Conservation (phyloP, 1,140 invertebrate species). For the Drosophila paulistorum region DNA sequence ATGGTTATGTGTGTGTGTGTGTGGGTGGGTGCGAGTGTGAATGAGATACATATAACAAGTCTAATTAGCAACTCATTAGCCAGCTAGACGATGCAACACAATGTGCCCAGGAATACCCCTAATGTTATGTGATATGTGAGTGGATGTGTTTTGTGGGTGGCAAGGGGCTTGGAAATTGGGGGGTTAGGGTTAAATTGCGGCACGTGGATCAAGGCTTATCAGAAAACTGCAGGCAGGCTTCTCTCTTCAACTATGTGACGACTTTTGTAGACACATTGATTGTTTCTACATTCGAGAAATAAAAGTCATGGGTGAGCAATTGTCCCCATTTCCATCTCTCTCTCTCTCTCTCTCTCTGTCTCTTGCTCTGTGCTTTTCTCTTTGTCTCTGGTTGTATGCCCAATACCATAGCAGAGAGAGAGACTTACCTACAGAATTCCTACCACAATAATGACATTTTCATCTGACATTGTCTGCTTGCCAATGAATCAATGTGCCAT, state of each 20-base stretch:
- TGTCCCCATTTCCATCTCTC: slow-evolving; percentile 4
- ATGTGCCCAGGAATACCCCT: slow-evolving; percentile 27
- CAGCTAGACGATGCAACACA: slow-evolving; percentile 59
- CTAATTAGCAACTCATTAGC: slow-evolving; percentile 77
- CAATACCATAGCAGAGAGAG: background rate
- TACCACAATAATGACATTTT: slow-evolving; percentile 62
- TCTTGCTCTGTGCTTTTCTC: background rate
- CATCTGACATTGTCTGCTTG: slow-evolving; percentile 50
- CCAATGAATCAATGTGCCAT: slow-evolving; percentile 63
- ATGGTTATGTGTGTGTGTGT: background rate
- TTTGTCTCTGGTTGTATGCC: slow-evolving; percentile 1
- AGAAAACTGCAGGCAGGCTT: slow-evolving; percentile 50
- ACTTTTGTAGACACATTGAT: slow-evolving; percentile 38
- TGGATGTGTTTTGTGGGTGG: background rate
- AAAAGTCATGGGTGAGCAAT: slow-evolving; percentile 44
- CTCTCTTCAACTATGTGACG: slow-evolving; percentile 3
- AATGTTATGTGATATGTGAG: background rate
- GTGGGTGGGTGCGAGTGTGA: background rate
- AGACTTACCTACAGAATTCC: background rate
- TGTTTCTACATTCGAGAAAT: slow-evolving; percentile 50
- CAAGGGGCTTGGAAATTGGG: background rate
- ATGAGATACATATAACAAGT: slow-evolving; percentile 45
- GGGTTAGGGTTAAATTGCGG: slow-evolving; percentile 14
- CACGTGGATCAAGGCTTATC: slow-evolving; percentile 66
- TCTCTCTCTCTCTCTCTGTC: background rate